Conservation (phyloP, 2,113 vertebrate genomes). For the Xenopus laevis region DNA sequence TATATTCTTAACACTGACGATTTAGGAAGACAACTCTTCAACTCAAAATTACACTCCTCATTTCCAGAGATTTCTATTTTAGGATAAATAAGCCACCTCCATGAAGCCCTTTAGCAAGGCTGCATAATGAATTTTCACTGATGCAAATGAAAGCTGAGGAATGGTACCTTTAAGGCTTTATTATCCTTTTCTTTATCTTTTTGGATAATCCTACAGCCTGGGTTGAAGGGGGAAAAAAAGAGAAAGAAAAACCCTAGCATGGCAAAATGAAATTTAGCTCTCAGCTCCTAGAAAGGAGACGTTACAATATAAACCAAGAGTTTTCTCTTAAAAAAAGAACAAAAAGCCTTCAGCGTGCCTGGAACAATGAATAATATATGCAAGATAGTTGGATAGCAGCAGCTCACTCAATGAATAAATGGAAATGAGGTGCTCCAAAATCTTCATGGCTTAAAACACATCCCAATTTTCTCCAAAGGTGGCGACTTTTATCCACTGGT, state of each 20-base stretch:
- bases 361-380: slow-evolving; percentile 60
- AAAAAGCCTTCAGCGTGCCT: slow-evolving; percentile 46
- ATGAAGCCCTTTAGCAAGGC: slow-evolving; percentile 11
- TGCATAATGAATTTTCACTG: slow-evolving; percentile 27
- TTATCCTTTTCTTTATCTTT: slow-evolving; percentile 18
- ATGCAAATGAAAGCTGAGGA: slow-evolving; percentile 16
- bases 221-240: slow-evolving; percentile 4
- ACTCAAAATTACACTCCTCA: slow-evolving; percentile 16
- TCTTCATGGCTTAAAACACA: slow-evolving; percentile 68
- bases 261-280: slow-evolving; percentile 26
- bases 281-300: slow-evolving; percentile 9
- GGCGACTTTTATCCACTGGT: slow-evolving; percentile 63
- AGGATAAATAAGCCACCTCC: slow-evolving; percentile 22
- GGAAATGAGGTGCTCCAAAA: slow-evolving; percentile 54
- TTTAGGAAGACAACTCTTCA: neutral
- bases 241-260: slow-evolving; percentile 15
- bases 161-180: slow-evolving; percentile 22
- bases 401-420: slow-evolving; percentile 57
- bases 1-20: neutral
- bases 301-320: slow-evolving; percentile 26
- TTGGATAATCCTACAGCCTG: slow-evolving; percentile 16
- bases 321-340: slow-evolving; percentile 43
- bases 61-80: slow-evolving; percentile 26
- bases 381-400: slow-evolving; percentile 61
- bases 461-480: slow-evolving; percentile 70